Evolutionary conservation across 2,888 invertebrate species (phyloP).

Genomic region (Campoletis raptor): DNA sequence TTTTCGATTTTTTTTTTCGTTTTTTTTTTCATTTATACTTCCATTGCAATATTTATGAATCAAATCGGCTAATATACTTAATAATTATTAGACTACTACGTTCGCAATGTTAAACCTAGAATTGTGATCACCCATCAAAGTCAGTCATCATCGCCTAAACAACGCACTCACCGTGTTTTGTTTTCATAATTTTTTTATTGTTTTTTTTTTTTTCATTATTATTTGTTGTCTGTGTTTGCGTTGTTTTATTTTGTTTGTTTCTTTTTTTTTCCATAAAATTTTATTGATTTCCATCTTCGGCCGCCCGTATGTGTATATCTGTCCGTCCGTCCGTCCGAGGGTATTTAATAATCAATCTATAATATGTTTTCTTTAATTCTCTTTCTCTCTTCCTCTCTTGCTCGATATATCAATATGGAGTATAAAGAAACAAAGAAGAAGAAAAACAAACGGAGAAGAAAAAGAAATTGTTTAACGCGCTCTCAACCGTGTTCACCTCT

Average conservation of each 20-base stretch:
- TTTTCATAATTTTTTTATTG: background rate
- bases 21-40: slow-evolving; percentile 68
- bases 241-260: background rate
- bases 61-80: slow-evolving; percentile 85
- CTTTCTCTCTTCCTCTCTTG: background rate
- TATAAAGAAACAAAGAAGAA: slow-evolving; percentile 66
- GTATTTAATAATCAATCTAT: slow-evolving; percentile 46
- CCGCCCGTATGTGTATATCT: slow-evolving; percentile 37
- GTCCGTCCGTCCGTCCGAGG: slow-evolving; percentile 26
- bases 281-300: slow-evolving; percentile 17
- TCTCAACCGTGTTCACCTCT: slow-evolving; percentile 36
- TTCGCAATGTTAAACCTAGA: slow-evolving; percentile 82
- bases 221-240: background rate
- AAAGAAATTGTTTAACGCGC: slow-evolving; percentile 64
- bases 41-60: slow-evolving; percentile 85
- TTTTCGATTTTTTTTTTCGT: slow-evolving; percentile 53
- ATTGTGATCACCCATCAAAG: slow-evolving; percentile 85
- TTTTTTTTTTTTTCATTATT: slow-evolving; percentile 11
- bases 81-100: slow-evolving; percentile 84
- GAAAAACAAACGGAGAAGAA: slow-evolving; percentile 70
- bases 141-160: slow-evolving; percentile 83
- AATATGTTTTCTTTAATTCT: slow-evolving; percentile 12
- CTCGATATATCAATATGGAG: slow-evolving; percentile 50
- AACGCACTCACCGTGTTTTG: slow-evolving; percentile 74
- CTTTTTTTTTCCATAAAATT: background rate